phyloP scores from a whole-genome alignment of 1,140 invertebrate species.

The Drosophila jambulina region DNA sequence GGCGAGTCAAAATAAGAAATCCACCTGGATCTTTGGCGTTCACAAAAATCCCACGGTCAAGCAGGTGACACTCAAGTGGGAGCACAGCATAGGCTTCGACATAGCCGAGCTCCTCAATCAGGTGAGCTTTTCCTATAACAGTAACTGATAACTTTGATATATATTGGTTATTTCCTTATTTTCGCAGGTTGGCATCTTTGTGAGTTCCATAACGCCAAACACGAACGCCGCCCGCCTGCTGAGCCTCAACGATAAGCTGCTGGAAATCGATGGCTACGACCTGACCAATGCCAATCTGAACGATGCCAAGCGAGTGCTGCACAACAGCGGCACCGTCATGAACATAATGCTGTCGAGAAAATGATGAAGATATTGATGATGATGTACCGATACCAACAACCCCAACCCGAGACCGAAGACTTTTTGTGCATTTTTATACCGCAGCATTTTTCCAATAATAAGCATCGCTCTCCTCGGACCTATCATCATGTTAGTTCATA shows the following conservation, averaged over 20 bases:
- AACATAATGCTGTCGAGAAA: conserved; percentile 86
- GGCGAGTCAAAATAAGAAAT: conserved; percentile 58
- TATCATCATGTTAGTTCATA: conserved; percentile 57
- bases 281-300: conserved; percentile 87
- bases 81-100: conserved; percentile 69
- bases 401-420: conserved; percentile 75
- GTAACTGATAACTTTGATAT: background rate
- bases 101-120: conserved; percentile 73
- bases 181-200: conserved; percentile 87
- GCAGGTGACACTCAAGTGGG: conserved; percentile 77
- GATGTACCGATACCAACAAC: conserved; percentile 17
- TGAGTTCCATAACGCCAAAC: conserved; percentile 86
- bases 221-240: conserved; percentile 86
- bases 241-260: conserved; percentile 87
- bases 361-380: conserved; percentile 38
- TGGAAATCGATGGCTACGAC: conserved; percentile 88
- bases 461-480: conserved; percentile 29
- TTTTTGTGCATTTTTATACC: conserved; percentile 78
- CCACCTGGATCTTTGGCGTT: conserved; percentile 87
- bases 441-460: conserved; percentile 51
- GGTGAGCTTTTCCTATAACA: conserved; percentile 17
- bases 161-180: background rate
- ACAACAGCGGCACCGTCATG: conserved; percentile 86
- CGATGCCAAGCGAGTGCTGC: conserved; percentile 86
- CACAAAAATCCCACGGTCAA: conserved; percentile 88